These are phyloP conservation scores for Bilobella aurantiaca DNA, from an alignment of 1,140 invertebrate genomes.

Conservation along the genomic window DNA sequence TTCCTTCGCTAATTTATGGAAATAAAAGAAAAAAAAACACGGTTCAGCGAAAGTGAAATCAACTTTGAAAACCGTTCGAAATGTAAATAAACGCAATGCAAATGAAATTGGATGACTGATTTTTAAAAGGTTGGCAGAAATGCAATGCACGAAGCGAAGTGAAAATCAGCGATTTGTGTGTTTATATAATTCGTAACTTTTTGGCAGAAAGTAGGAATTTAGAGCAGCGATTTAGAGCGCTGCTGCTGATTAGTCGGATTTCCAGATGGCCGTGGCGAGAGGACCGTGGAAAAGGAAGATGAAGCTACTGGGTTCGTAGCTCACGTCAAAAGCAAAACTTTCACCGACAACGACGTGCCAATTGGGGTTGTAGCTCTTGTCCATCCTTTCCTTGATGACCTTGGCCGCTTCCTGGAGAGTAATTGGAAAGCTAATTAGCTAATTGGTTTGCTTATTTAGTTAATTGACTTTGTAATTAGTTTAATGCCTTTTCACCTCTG, in stretches of 20 bases:
- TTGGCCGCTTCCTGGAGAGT: conserved; percentile 43
- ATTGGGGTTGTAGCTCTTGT: conserved; percentile 48
- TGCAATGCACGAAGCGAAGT: too few species aligned
- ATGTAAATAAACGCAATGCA: background rate
- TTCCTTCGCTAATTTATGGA: background rate
- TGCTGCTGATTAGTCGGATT: background rate
- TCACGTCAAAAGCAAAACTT: conserved; percentile 48
- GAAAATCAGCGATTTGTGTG: too few species aligned
- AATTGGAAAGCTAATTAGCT: too few species aligned
- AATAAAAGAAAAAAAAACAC: background rate
- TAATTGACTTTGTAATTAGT: background rate
- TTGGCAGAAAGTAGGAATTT: too few species aligned
- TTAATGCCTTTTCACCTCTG: background rate
- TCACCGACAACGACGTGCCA: conserved; percentile 51
- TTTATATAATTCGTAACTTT: too few species aligned
- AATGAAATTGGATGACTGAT: background rate
- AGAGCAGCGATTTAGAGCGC: too few species aligned
- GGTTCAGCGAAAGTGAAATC: background rate
- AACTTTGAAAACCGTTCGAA: background rate
- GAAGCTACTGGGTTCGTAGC: conserved; percentile 47
- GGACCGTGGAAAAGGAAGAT: conserved; percentile 48
- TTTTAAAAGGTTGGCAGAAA: background rate
- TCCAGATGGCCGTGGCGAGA: background rate
- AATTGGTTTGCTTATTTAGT: background rate
- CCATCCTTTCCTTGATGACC: conserved; percentile 49